These are phyloP conservation scores for Rhinophrynus dorsalis DNA, from an alignment of 2,797 vertebrate species.

Conservation along the genomic window DNA sequence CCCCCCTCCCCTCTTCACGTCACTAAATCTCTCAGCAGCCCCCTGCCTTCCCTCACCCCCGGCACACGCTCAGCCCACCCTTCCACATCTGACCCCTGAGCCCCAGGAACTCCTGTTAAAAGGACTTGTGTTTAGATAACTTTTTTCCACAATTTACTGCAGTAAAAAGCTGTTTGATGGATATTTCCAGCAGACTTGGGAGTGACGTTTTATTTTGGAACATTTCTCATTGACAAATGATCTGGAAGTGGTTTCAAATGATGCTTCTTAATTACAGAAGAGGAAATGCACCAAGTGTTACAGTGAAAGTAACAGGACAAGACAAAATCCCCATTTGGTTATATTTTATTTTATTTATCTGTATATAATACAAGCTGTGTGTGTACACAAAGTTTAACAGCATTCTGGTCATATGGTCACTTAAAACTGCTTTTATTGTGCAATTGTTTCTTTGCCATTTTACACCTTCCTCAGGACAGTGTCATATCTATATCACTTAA, in stretches of 20 bases:
- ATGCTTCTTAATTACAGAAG: conserved; percentile 2
- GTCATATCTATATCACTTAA: too few species aligned
- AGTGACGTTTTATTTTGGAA: conserved; percentile 39
- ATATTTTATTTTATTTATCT: too few species aligned
- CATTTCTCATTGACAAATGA: conserved; percentile 41
- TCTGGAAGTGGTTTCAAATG: conserved; percentile 37
- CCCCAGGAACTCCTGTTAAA: conserved; percentile 27
- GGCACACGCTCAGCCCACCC: conserved; percentile 23
- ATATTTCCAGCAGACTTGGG: conserved; percentile 6
- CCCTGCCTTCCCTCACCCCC: conserved; percentile 21
- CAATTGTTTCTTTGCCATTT: too few species aligned
- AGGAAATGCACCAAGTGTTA: background rate
- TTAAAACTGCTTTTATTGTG: too few species aligned
- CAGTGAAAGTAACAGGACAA: background rate
- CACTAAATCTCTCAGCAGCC: conserved; percentile 10
- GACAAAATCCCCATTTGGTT: too few species aligned
- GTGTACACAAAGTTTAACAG: too few species aligned
- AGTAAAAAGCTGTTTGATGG: conserved; percentile 23
- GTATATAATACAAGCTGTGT: too few species aligned
- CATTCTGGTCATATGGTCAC: too few species aligned
- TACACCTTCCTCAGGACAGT: too few species aligned
- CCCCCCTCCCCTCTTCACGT: background rate
- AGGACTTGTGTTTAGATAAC: conserved; percentile 37
- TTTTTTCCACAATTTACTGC: conserved; percentile 30
- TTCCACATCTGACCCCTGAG: conserved; percentile 15